These are phyloP conservation scores for Limnephilus auricula DNA, from an alignment of 2,888 invertebrate genomes.

Conservation along the genomic window DNA sequence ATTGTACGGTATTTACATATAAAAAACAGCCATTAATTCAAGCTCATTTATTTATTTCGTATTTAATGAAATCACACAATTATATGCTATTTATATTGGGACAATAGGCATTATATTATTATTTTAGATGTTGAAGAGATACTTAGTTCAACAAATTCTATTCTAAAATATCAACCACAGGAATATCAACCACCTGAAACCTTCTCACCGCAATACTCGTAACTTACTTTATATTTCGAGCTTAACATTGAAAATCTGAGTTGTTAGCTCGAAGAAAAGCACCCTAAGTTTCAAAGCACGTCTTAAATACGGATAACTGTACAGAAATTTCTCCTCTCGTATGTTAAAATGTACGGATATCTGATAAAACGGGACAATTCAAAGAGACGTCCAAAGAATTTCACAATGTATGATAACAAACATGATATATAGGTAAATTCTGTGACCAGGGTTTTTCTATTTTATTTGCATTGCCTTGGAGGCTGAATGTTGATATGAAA, in stretches of 20 bases:
- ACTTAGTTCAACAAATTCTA: neutral
- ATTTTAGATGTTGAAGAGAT: neutral
- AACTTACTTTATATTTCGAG: neutral
- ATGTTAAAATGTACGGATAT: neutral
- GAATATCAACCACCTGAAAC: neutral
- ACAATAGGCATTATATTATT: neutral
- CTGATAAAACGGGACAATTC: neutral
- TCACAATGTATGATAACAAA: slow-evolving; percentile 12
- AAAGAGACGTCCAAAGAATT: slow-evolving; percentile 39
- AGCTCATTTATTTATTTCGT: neutral
- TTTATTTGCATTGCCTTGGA: slow-evolving; percentile 23
- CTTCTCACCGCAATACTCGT: neutral
- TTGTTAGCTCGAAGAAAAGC: neutral
- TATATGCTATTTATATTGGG: neutral
- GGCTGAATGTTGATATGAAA: slow-evolving; percentile 29
- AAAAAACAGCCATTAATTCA: neutral
- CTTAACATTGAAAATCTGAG: neutral
- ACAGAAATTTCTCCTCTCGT: neutral
- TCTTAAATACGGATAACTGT: neutral
- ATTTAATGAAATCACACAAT: neutral
- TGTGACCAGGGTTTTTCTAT: slow-evolving; percentile 23
- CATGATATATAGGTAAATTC: neutral
- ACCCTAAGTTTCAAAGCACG: neutral
- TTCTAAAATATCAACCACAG: neutral
- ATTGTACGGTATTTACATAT: neutral